Evolutionary conservation across 2,113 vertebrate genomes (phyloP), one percentile per base, ranked within the genome.

Genomic region (Callocephalon fimbriatum): DNA sequence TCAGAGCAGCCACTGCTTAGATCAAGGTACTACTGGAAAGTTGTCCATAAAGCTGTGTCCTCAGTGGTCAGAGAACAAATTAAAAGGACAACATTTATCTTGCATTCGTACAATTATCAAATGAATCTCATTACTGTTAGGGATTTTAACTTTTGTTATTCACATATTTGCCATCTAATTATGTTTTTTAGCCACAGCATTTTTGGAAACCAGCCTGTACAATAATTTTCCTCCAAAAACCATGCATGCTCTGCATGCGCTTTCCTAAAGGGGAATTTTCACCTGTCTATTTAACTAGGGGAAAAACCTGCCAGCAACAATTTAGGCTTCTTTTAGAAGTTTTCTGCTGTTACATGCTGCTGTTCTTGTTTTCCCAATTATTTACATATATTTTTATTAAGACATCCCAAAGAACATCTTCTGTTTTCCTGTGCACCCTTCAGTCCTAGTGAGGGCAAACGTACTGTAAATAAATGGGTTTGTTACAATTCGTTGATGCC

Each of bases 191-290:
- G 40, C 35, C 47, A 48, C 58, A 50, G 19, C 71, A n/a, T 74
- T 86, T 95, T 96, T 90, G 86, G 79, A 93, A 95, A 51, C 6
- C 25, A 78, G n/a, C 61, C 65, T 3, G 0, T 90, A 31, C 23
- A 47, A 9, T 71, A 80, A 51, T 86, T 83, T 88, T 92, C 35
- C 25, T 83, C 9, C 27, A 58, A 75, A 92, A 95, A 5, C 17
- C 3, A 18, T 45, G 8, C 42, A 53, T 79, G 9, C 15, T 91
- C 37, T 86, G 42, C 47, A 42, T 79, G 32, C 2, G 4, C 27
- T 88, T 58, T 91, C 50, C 72, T 92, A 56, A 81, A 71, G 32
- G 75, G 21, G 21, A 92, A 56, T 95, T 95, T 91, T 95, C 88
- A 67, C 19, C 35, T 48, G 8, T 56, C 20, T 85, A 2, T 88